Evolutionary conservation across 2,797 vertebrate genomes (phyloP).

Genomic region (Enteromius viviparus): DNA sequence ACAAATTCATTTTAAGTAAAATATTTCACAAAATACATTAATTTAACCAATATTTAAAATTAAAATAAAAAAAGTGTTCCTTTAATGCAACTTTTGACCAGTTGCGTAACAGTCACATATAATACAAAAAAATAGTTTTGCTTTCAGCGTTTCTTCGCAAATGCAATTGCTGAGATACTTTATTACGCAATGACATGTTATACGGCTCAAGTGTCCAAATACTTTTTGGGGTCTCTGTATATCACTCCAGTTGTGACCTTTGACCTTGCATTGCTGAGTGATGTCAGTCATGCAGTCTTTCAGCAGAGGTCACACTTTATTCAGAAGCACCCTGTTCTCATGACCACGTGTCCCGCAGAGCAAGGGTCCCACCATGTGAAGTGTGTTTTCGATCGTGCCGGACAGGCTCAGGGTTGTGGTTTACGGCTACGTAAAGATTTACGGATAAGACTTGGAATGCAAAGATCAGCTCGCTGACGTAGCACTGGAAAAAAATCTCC

Average conservation of each 20-base stretch:
- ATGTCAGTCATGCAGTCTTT: constrained; percentile 16
- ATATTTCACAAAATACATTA: not conserved
- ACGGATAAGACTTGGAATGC: constrained; percentile 12
- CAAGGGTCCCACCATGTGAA: not conserved
- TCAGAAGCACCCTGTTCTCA: not conserved
- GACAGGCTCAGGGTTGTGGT: not conserved
- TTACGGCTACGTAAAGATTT: constrained; percentile 21
- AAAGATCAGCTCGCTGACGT: constrained; percentile 9
- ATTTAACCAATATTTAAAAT: not conserved
- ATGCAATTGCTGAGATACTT: not conserved
- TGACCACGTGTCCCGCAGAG: not conserved
- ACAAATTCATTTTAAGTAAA: not conserved
- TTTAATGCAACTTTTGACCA: not conserved
- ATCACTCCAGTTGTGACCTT: constrained; percentile 8
- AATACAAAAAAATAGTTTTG: not conserved
- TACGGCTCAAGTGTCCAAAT: not conserved
- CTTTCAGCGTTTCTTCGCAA: not conserved
- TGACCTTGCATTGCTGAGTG: not conserved
- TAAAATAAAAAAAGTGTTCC: not conserved
- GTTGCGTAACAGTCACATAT: not conserved
- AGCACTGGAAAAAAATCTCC: not conserved
- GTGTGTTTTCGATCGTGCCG: not conserved
- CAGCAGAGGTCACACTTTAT: constrained; percentile 7
- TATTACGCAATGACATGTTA: not conserved
- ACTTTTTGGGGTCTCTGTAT: not conserved